Evolutionary conservation across 2,113 vertebrate genomes (phyloP), one percentile per base, ranked within the genome.

Genomic region (Xiphias gladius): DNA sequence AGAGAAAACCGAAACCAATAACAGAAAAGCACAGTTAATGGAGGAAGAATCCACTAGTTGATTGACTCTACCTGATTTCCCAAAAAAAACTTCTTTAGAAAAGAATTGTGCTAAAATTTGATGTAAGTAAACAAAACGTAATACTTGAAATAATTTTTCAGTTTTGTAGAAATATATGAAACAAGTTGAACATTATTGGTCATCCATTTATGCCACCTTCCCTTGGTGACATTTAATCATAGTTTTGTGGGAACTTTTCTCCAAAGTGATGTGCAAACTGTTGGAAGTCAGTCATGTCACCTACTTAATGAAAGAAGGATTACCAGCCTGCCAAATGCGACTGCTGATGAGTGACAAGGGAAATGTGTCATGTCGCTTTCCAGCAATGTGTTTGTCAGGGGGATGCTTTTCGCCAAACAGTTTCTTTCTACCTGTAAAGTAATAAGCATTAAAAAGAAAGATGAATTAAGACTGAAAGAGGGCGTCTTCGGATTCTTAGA

Each of bases 261-360:
- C 82, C 73, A 84, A 91, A 86, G 84, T 85, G 84, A 87, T 69
- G 62, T 67, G 72, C 50, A 66, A 58, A 88, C 69, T 81, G 79
- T 88, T 86, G 79, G 84, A 90, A 91, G 88, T 90, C 73, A 91
- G 88, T 90, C 73, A 79, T 85, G 84, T 91, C 89, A 72, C 77
- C 81, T 77, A 82, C 87, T 94, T 88, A 91, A 85, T 80, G 74
- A 90, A 92, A 94, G 94, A 94, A 89, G 89, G 91, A 93, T 93
- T 85, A 76, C 77, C 69, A 80, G 73, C 35, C 90, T 90, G 94
- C 85, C 92, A 86, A 83, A 88, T 84, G 86, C 67, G 70, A 70
- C 87, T 83, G 90, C 87, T 82, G 90, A 74, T 93, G 93, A 94
- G 86, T 95, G 95, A 94, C 94, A 94, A 89, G 86, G 86, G 85